phyloP scores from a whole-genome alignment of 2,797 vertebrate species.

The Argentina silus region DNA sequence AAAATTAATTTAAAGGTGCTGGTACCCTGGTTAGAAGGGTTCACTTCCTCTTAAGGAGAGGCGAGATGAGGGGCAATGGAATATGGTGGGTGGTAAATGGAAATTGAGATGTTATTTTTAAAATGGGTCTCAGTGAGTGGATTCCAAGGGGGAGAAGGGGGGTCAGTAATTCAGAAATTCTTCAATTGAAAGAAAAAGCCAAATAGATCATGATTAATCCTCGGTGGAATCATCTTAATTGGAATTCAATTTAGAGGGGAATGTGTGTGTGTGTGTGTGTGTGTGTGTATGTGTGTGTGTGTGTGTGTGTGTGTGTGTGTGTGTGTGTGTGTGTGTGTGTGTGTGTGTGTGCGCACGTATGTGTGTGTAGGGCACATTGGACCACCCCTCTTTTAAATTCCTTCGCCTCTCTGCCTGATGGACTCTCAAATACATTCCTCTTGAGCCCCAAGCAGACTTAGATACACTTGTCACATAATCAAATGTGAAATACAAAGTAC shows the following conservation, averaged over 20 bases:
- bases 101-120: constrained; percentile 53
- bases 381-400: constrained; percentile 64
- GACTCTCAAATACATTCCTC: constrained; percentile 74
- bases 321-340: constrained; percentile 12
- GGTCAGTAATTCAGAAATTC: constrained; percentile 56
- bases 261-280: constrained; percentile 28
- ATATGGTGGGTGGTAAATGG: constrained; percentile 1
- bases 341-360: constrained; percentile 21
- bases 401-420: constrained; percentile 56
- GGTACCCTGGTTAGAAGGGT: constrained; percentile 69
- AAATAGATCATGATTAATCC: constrained; percentile 66
- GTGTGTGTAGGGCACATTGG: constrained; percentile 39
- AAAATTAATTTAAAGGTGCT: constrained; percentile 82
- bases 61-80: constrained; percentile 24
- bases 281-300: constrained; percentile 12
- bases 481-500: constrained; percentile 79
- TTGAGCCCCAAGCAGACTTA: constrained; percentile 76
- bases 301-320: constrained; percentile 29
- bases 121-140: constrained; percentile 60
- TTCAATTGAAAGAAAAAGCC: constrained; percentile 66
- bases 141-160: constrained; percentile 46
- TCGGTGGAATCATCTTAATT: constrained; percentile 70
- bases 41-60: constrained; percentile 71
- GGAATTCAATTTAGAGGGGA: constrained; percentile 69
- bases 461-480: constrained; percentile 84